A percentile compares a stretch with the other conserved stretches of the same genome.
Evolutionary conservation across 2,113 vertebrate genomes (phyloP).

Genomic region (Siphamia tubifer): DNA sequence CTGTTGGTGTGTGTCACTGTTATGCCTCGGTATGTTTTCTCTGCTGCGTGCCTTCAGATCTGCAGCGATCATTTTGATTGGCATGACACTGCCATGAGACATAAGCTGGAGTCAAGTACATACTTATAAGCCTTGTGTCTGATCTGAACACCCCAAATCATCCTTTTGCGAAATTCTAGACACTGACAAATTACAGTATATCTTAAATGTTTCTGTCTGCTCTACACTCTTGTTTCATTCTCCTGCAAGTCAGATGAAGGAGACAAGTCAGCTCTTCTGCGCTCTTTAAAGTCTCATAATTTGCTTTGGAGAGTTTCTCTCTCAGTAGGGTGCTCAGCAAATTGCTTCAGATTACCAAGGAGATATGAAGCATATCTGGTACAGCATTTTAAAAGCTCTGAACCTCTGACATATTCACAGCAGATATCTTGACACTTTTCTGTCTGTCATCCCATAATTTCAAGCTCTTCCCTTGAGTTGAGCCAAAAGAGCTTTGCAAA

Average conservation of each 20-base stretch:
- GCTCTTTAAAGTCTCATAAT: constrained; percentile 7
- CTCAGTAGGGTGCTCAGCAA: constrained; percentile 7
- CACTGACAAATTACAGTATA: neutral
- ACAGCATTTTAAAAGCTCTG: neutral
- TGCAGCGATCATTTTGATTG: constrained; percentile 39
- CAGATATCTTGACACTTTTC: constrained; percentile 16
- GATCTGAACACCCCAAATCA: constrained; percentile 4
- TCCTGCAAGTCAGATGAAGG: too few species aligned
- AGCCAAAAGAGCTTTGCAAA: constrained; percentile 11
- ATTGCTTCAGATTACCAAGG: constrained; percentile 23
- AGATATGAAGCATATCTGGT: constrained; percentile 5
- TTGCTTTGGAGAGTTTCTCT: neutral
- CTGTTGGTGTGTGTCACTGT: constrained; percentile 18
- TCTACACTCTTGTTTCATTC: neutral
- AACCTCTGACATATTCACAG: constrained; percentile 5
- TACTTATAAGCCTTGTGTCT: neutral
- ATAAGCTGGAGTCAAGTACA: constrained; percentile 1
- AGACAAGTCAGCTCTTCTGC: neutral
- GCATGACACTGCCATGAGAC: constrained; percentile 25
- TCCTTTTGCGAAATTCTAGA: neutral
- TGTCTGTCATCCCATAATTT: constrained; percentile 17
- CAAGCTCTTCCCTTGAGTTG: constrained; percentile 11
- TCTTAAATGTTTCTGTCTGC: neutral
- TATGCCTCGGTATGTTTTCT: constrained; percentile 36
- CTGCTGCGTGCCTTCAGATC: constrained; percentile 28